Evolutionary conservation across 2,888 invertebrate genomes (phyloP).

Genomic region (Drosophila algonquin): DNA sequence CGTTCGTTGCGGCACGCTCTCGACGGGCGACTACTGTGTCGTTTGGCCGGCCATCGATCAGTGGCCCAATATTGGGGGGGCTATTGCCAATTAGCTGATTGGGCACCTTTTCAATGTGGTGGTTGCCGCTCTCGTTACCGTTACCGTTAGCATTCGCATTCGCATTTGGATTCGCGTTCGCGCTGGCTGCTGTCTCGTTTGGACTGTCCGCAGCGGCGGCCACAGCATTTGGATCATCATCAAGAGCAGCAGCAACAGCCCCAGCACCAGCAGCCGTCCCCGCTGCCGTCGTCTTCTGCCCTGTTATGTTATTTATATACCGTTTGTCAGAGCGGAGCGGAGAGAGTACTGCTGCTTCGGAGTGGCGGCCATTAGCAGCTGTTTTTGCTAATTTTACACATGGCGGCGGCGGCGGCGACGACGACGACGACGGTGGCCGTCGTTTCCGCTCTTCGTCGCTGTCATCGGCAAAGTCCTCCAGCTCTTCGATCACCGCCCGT

Average conservation of each 20-base stretch:
- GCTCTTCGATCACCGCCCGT: conserved; percentile 76
- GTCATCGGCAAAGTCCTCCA: conserved; percentile 66
- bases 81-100: conserved; percentile 66
- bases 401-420: conserved; percentile 20
- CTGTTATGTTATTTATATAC: conserved; percentile 73
- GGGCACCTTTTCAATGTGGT: conserved; percentile 39
- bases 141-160: conserved; percentile 44
- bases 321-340: conserved; percentile 60
- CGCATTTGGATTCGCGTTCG: conserved; percentile 61
- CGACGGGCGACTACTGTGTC: conserved; percentile 51
- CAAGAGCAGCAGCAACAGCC: conserved; percentile 43
- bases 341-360: conserved; percentile 39
- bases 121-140: neutral
- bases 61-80: conserved; percentile 40
- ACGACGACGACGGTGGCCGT: neutral
- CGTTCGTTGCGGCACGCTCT: conserved; percentile 25
- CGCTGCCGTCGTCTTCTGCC: conserved; percentile 61
- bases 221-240: conserved; percentile 63
- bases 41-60: conserved; percentile 47
- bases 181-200: conserved; percentile 79
- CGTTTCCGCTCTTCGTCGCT: conserved; percentile 34
- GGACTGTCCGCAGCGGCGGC: conserved; percentile 61
- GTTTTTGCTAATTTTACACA: conserved; percentile 79
- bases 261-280: conserved; percentile 16
- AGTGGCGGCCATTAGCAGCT: conserved; percentile 69